phyloP scores from a whole-genome alignment of 2,113 vertebrate genomes.

The Vulpes ferrilata region DNA sequence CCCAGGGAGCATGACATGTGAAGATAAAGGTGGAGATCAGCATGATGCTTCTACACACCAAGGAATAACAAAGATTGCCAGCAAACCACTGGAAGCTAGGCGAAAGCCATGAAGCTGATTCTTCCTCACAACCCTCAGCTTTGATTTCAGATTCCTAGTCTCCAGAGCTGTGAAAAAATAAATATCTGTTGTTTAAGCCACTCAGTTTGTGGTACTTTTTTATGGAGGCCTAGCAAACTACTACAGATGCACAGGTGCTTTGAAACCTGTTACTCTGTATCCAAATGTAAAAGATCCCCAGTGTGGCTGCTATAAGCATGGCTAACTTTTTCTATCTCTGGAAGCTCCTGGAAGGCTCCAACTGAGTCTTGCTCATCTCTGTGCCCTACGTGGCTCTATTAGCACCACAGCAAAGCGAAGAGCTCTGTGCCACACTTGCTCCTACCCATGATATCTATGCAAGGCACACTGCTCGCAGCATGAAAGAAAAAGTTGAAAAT shows the following conservation, averaged over 20 bases:
- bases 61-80: not conserved
- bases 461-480: not conserved
- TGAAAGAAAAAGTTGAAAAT: not conserved
- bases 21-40: not conserved
- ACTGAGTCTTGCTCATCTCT: slow-evolving; percentile 35
- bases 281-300: not conserved
- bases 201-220: not conserved
- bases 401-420: not conserved
- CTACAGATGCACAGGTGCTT: not conserved
- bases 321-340: not conserved
- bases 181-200: not conserved
- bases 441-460: not conserved
- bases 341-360: not conserved
- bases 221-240: too few relatives aligned
- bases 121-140: not conserved
- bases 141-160: not conserved
- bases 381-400: not conserved
- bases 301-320: not conserved
- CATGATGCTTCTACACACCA: not conserved
- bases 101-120: not conserved
- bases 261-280: not conserved
- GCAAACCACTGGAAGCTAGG: not conserved
- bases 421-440: not conserved
- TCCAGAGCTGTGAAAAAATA: not conserved
- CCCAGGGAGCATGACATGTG: not conserved